Conservation (phyloP, 1,140 invertebrate genomes). For the Lucilia sericata region DNA sequence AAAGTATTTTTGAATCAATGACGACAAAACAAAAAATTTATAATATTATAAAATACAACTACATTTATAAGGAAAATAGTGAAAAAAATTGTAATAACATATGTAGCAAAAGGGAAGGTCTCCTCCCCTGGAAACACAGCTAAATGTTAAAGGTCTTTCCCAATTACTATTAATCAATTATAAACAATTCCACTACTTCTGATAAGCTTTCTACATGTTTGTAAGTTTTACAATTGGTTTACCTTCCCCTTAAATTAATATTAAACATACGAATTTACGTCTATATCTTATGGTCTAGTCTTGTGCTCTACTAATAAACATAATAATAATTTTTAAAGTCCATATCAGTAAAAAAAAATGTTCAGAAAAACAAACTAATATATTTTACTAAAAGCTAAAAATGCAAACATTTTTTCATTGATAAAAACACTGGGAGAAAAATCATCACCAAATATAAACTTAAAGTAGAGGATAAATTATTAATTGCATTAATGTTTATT, state of each 20-base stretch:
- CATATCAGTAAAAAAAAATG: not conserved
- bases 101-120: not conserved
- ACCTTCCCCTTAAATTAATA: not conserved
- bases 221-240: not conserved
- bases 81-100: not conserved
- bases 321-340: constrained; percentile 6
- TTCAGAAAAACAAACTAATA: not conserved
- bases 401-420: not conserved
- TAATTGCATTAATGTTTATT: no score
- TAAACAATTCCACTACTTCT: no score
- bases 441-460: no score
- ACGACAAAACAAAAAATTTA: not conserved
- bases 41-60: not conserved
- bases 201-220: not conserved
- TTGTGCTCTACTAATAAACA: constrained; percentile 23
- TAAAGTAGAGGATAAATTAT: no score
- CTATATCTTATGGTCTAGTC: not conserved
- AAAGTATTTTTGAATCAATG: not conserved
- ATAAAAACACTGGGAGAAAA: not conserved
- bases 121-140: not conserved
- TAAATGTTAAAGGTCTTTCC: no score
- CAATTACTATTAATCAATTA: no score
- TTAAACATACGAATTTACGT: not conserved
- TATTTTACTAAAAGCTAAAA: not conserved
- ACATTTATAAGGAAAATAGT: not conserved